Base-by-base conservation (phyloP, 2,888 invertebrate species). In the Beris morrisii region DNA sequence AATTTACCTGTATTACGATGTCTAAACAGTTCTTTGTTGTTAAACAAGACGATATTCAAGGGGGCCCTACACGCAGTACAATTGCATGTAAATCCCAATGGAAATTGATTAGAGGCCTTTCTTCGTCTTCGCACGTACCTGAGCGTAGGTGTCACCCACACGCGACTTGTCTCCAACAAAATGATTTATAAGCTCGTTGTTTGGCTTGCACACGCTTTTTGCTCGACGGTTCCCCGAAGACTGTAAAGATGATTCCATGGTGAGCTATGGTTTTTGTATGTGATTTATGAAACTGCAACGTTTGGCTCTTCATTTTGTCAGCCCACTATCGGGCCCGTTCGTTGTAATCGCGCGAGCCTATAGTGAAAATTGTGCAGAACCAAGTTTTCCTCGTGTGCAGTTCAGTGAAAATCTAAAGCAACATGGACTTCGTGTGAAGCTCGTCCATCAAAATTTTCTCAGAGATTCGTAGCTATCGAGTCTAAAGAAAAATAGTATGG, bases 1-100 rank as follows among this genome's bases (percentile, higher is more conserved):
- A 61, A 61, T 61, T 61, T 61, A 61, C 61, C 61, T 50, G 52
- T 52, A 61, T 61, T 61, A 61, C 61, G 61, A n/a, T 61, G 61
- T 61, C 61, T 61, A 61, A 61, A 61, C 61, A 52, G 61, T 61
- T 61, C 61, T 52, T 61, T 61, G 61, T 61, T 32, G 61, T 28
- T 52, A 38, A 38, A 61, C 61, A 61, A 22, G 12, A 38, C 22
- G 28, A 52, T 48, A 52, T 45, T 43, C 38, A 50, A 52, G 59
- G 50, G 61, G 61, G 50, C 61, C 38, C n/a, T 31, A 53, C n/a
- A 3, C 43, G 32, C 12, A 12, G 22, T n/a, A 43, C 30, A 52
- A 43, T 50, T 6, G 22, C 12, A 11, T 55, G 50, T 38, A 38
- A 22, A 38, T 43, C 15, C 52, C 28, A 61, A 38, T 15, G 9